phyloP scores from a whole-genome alignment of 1,140 invertebrate genomes.

The Chironomus tepperi region DNA sequence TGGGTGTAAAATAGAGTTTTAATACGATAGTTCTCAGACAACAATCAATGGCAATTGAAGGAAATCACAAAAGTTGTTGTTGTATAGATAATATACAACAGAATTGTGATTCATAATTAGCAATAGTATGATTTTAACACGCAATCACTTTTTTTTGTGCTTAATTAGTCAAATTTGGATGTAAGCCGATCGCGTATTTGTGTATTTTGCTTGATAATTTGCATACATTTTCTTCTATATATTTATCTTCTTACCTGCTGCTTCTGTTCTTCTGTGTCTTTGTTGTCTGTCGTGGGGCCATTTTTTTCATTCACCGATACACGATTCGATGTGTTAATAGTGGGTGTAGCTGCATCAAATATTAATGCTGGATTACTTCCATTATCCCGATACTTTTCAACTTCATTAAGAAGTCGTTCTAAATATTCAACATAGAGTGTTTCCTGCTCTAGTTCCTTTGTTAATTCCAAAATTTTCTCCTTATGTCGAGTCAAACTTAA shows the following conservation, averaged over 20 bases:
- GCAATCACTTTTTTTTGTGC: background rate
- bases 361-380: constrained; percentile 40
- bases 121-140: no score
- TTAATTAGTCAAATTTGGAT: background rate
- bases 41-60: background rate
- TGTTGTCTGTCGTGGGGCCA: background rate
- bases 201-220: background rate
- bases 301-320: constrained; percentile 16
- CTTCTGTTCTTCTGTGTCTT: background rate
- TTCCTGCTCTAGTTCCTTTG: constrained; percentile 79
- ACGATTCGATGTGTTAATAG: constrained; percentile 1
- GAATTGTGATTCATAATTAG: background rate
- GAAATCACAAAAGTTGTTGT: no score
- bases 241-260: background rate
- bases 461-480: constrained; percentile 65
- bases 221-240: background rate
- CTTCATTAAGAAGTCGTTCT: constrained; percentile 69
- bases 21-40: constrained; percentile 5
- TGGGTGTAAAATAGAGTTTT: background rate
- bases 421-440: constrained; percentile 84
- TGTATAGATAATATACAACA: no score
- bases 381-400: constrained; percentile 58
- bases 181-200: background rate
- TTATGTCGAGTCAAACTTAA: constrained; percentile 80
- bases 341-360: constrained; percentile 36